Conservation (phyloP, 2,888 invertebrate genomes). For the Lasioglossum figueresi region DNA sequence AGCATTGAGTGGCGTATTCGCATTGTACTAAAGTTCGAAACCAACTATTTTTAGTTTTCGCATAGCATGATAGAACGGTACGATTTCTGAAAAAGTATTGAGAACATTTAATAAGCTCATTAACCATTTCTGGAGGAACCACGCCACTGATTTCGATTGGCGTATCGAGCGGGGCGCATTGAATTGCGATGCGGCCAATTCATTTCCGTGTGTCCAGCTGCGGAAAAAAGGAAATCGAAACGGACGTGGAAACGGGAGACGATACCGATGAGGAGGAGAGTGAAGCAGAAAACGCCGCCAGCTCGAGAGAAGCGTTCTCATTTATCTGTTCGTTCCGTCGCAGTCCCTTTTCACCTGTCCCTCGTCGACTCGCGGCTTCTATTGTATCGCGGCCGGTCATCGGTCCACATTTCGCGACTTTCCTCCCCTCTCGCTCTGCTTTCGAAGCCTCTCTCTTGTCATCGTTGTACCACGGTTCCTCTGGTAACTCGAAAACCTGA, state of each 20-base stretch:
- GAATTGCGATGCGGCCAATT: slow-evolving; percentile 15
- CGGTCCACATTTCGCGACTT: slow-evolving; percentile 35
- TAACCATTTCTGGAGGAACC: background rate
- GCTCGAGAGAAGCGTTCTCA: slow-evolving; percentile 18
- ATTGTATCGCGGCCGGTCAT: slow-evolving; percentile 47
- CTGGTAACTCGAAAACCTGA: background rate
- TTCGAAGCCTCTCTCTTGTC: background rate
- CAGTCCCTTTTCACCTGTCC: slow-evolving; percentile 9
- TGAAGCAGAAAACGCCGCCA: slow-evolving; percentile 6
- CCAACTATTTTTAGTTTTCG: no score
- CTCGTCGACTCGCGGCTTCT: slow-evolving; percentile 1
- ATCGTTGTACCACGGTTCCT: background rate
- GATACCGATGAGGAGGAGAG: background rate
- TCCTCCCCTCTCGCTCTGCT: background rate
- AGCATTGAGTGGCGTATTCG: no score
- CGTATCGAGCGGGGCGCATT: background rate
- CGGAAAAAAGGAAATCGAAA: slow-evolving; percentile 44
- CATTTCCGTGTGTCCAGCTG: slow-evolving; percentile 35
- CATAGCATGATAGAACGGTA: no score
- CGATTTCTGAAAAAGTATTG: no score
- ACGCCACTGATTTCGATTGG: background rate
- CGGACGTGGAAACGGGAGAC: slow-evolving; percentile 14
- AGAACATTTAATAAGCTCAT: background rate
- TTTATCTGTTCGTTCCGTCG: slow-evolving; percentile 29
- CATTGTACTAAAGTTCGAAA: no score